phyloP scores from a whole-genome alignment of 2,888 invertebrate genomes.

The Pyrochroa serraticornis region DNA sequence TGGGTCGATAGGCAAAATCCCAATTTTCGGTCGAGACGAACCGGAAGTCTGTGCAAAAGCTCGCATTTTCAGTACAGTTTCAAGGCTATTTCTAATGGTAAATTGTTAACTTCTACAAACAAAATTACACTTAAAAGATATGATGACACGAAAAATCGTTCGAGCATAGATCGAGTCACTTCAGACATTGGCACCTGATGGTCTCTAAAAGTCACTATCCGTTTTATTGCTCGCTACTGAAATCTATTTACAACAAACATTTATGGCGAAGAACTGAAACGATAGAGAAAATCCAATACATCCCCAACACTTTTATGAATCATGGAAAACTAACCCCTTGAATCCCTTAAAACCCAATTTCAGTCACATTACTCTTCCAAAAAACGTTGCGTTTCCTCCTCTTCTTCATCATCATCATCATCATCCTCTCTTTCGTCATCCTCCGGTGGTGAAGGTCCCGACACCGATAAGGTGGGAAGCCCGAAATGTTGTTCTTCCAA shows the following conservation, averaged over 20 bases:
- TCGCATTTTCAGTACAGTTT: slow-evolving; percentile 27
- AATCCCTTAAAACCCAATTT: neutral
- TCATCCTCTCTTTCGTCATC: slow-evolving; percentile 59
- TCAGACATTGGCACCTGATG: slow-evolving; percentile 22
- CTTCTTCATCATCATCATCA: slow-evolving; percentile 63
- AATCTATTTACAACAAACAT: slow-evolving; percentile 1
- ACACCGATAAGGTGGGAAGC: slow-evolving; percentile 77
- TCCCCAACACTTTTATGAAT: neutral
- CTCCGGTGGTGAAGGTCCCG: slow-evolving; percentile 80
- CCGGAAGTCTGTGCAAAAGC: slow-evolving; percentile 3
- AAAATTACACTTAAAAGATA: too few relatives aligned
- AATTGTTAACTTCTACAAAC: slow-evolving; percentile 5
- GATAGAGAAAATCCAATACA: neutral
- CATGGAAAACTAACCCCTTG: too few relatives aligned
- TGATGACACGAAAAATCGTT: neutral
- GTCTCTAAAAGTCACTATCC: slow-evolving; percentile 12
- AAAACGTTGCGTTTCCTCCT: slow-evolving; percentile 30
- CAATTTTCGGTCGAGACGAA: too few relatives aligned
- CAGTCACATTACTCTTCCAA: slow-evolving; percentile 7
- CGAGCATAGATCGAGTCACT: slow-evolving; percentile 15
- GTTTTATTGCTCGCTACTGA: slow-evolving; percentile 15
- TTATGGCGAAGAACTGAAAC: neutral
- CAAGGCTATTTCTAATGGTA: slow-evolving; percentile 15
- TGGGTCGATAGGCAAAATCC: too few relatives aligned
- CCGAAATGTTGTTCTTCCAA: slow-evolving; percentile 69